Evolutionary conservation across 2,888 invertebrate genomes (phyloP).

Genomic region (Gastrophysa polygoni): DNA sequence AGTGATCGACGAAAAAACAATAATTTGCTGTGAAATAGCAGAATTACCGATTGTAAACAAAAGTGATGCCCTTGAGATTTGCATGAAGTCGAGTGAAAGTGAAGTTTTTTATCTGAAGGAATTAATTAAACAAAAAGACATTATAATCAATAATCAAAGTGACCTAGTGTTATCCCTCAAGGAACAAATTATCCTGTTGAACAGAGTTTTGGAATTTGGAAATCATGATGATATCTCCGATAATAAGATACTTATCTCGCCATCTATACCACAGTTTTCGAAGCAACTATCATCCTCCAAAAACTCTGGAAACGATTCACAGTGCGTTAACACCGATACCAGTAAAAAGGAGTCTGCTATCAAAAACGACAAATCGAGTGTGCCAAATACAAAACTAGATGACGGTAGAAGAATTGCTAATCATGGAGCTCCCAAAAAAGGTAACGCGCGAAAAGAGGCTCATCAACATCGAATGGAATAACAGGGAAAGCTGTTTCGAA

Average conservation of each 20-base stretch:
- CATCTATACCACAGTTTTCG: background rate
- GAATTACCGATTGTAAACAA: background rate
- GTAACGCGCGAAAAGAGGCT: background rate
- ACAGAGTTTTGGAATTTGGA: background rate
- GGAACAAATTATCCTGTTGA: background rate
- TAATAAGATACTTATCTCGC: background rate
- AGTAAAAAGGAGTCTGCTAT: too few relatives aligned
- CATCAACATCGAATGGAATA: background rate
- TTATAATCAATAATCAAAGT: background rate
- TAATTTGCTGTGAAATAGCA: slow-evolving; percentile 17
- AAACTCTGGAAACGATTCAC: background rate
- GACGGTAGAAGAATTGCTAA: too few relatives aligned
- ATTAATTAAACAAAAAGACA: background rate
- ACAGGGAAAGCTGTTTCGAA: background rate
- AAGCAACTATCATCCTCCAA: background rate
- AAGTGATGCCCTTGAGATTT: too few relatives aligned
- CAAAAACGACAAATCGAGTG: too few relatives aligned
- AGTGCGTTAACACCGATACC: too few relatives aligned
- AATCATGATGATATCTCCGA: background rate
- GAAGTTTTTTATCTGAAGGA: background rate
- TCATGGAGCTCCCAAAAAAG: background rate
- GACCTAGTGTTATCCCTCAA: background rate
- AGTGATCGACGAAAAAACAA: slow-evolving; percentile 18
- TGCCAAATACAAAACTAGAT: too few relatives aligned
- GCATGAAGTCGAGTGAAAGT: background rate